Evolutionary conservation across 2,797 vertebrate genomes (phyloP), one percentile per base, ranked within the genome.

Genomic region (Fratercula arctica): DNA sequence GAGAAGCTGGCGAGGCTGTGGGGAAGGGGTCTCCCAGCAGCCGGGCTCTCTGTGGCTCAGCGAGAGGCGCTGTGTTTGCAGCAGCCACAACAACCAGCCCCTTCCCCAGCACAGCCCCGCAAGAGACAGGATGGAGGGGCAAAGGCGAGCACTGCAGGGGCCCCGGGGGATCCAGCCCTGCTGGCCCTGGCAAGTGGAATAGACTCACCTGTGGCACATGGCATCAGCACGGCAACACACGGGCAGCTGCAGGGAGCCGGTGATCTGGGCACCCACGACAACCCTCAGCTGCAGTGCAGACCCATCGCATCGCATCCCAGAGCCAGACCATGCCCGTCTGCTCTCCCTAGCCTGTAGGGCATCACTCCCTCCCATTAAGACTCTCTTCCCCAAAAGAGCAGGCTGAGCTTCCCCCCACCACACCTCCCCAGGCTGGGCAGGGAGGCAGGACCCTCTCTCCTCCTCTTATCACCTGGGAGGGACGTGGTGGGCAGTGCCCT

Each of bases 151-250:
- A 3, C 50, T 3, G 8, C 45, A 39, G 2, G 25, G 70, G 29
- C 50, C 28, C 84, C 37, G 21, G 53, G 5, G 1, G 46, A 69
- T 48, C 37, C 31, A 21, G 72, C 41, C 23, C 35, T 37, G 31
- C 35, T 9, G 13, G 13, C 16, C 16, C 45, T 0, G 1, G 29
- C 39, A 10, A 41, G 46, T 3, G 0, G n/a, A 33, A 31, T 24
- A 31, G 53, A 66, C 66, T 54, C 59, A 90, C 76, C 72, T 23
- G 53, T 1, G 1, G n/a, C 53, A 78, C 53, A 14, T 0, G 0
- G 51, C 45, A 17, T 17, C 7, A 1, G 43, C 53, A 61, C 0
- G 0, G 48, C 17, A 19, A 9, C 0, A 0, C 31, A 7, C 1
- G 1, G n/a, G 29, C 45, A 19, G 37, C n/a, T 18, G 63, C 35